Evolutionary conservation across 2,888 invertebrate genomes (phyloP).

Genomic region (Dendrolimus pini): DNA sequence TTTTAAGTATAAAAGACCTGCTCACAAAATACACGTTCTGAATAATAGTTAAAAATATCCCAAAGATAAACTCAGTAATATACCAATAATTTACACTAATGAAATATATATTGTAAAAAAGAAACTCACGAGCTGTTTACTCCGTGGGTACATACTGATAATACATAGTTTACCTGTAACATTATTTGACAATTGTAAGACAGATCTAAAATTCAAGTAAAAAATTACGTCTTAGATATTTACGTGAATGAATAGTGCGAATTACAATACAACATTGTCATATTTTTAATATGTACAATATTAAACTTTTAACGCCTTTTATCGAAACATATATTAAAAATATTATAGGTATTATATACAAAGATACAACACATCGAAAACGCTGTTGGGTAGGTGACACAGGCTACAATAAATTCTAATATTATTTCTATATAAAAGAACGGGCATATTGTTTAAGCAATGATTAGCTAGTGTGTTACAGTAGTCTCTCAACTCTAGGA

Average conservation of each 20-base stretch:
- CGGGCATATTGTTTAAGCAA: neutral
- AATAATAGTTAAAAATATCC: too few relatives aligned
- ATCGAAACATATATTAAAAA: too few relatives aligned
- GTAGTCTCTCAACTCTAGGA: too few relatives aligned
- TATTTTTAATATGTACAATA: neutral
- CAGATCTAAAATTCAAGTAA: neutral
- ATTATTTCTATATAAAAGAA: neutral
- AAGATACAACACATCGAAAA: neutral
- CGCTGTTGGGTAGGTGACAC: neutral
- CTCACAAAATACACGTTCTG: too few relatives aligned
- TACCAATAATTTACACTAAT: too few relatives aligned
- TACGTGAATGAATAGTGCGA: neutral
- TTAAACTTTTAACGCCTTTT: neutral
- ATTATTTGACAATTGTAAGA: neutral
- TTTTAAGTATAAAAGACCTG: too few relatives aligned
- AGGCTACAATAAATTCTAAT: neutral
- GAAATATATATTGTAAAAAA: neutral
- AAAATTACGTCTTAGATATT: neutral
- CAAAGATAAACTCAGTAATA: too few relatives aligned
- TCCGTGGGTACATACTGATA: neutral
- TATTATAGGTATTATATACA: neutral
- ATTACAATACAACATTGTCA: neutral
- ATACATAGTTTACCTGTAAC: neutral
- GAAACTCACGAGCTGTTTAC: neutral
- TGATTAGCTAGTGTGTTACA: neutral